phyloP scores from a whole-genome alignment of 1,140 invertebrate genomes.

The Uloborus diversus region DNA sequence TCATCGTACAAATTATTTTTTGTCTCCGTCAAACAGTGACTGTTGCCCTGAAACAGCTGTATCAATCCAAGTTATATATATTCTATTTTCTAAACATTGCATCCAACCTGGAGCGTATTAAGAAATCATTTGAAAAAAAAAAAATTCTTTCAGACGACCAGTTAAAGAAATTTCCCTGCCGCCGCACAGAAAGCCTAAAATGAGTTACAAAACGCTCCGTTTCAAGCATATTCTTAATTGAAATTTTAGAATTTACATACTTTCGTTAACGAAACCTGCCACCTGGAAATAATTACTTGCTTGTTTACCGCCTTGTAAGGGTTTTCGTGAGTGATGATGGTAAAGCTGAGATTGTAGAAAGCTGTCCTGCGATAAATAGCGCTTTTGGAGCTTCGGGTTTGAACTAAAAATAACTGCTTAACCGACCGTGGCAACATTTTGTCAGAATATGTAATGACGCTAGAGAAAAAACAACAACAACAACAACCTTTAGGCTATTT shows the following conservation, averaged over 20 bases:
- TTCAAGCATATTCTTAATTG: slow-evolving; percentile 32
- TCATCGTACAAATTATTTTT: too few species aligned
- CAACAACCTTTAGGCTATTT: background rate
- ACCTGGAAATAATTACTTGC: slow-evolving; percentile 22
- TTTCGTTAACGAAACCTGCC: slow-evolving; percentile 3
- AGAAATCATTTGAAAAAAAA: too few species aligned
- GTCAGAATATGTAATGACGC: background rate
- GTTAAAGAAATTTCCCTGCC: background rate
- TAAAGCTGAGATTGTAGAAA: background rate
- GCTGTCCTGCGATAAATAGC: background rate
- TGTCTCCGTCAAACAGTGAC: too few species aligned
- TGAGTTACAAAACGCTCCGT: background rate
- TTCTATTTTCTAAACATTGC: too few species aligned
- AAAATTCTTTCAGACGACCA: too few species aligned
- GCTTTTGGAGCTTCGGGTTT: slow-evolving; percentile 1
- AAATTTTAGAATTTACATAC: slow-evolving; percentile 34
- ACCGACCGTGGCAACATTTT: background rate
- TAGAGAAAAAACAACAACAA: background rate
- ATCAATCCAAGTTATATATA: too few species aligned
- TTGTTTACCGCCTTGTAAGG: slow-evolving; percentile 2
- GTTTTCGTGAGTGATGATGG: slow-evolving; percentile 12
- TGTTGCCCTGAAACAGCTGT: too few species aligned
- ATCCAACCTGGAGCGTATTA: too few species aligned
- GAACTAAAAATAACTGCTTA: background rate
- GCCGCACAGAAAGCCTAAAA: background rate